Base-by-base conservation (phyloP, 2,113 vertebrate species). In the Lepus europaeus region DNA sequence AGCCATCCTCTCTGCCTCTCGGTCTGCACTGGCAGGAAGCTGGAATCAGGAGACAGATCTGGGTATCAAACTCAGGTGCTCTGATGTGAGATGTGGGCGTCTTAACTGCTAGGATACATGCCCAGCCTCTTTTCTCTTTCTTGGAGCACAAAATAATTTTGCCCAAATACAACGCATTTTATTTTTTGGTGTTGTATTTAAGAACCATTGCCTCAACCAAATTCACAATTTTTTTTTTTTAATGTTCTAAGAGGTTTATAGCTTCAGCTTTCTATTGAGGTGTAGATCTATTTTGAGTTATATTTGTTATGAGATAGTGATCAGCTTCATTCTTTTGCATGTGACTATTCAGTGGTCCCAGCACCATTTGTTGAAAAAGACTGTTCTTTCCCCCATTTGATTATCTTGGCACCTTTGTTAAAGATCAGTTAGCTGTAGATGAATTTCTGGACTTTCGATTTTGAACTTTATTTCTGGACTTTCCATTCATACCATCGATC, bases 391-490 rank as follows among this genome's bases (percentile, higher is more conserved):
- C 31, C 4, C 11, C n/a, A 29, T 53, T 74, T 23, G 31, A 20
- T 63, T 68, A 49, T 81, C 68, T 90, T 95, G 76, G 36, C 11
- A 86, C 36, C 22, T 70, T 87, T 91, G 59, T 36, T 76, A 76
- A 66, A 86, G 68, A 59, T 27, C 69, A n/a, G 8, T 73, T 79
- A 90, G 39, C n/a, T 9, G 33, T 49, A 81, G 49, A 33, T 12
- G 17, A 16, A 80, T 68, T 59, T 76, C 13, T 51, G 25, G 68
- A 69, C 51, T 69, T 90, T 45, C 36, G 61, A 19, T 90, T 90
- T 25, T 90, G 39, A 39, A 5, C 36, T 61, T 90, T 81, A 63
- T 76, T 86, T 74, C 17, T 51, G 36, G 69, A 63, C 61, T 63
- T 90, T 45, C 61, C 61, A 19, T 90, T 90, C 25, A 63, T 74